Conservation (phyloP, 2,797 vertebrate species). For the Sciaenops ocellatus region DNA sequence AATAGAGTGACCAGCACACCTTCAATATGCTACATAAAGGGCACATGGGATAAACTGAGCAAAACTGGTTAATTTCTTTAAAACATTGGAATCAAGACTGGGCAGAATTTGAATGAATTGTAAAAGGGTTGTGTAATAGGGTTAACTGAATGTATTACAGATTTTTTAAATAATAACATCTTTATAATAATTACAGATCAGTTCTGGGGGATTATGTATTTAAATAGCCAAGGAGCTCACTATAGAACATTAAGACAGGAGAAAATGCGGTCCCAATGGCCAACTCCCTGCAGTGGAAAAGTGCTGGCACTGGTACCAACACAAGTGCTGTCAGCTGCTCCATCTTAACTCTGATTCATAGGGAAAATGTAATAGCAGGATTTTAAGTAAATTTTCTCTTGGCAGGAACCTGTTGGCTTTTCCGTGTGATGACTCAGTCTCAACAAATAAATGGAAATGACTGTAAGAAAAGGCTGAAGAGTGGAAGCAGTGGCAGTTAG, state of each 20-base stretch:
- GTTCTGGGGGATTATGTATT: slow-evolving; percentile 2
- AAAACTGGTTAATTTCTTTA: background rate
- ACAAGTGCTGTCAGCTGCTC: slow-evolving; percentile 64
- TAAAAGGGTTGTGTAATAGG: background rate
- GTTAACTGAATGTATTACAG: background rate
- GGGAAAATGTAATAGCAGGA: slow-evolving; percentile 49
- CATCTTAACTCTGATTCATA: slow-evolving; percentile 52
- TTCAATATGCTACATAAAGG: background rate
- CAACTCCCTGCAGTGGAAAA: slow-evolving; percentile 41
- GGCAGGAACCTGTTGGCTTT: slow-evolving; percentile 53
- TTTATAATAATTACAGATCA: background rate
- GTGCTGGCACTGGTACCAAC: slow-evolving; percentile 39
- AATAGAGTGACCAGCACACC: background rate
- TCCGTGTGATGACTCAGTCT: slow-evolving; percentile 50
- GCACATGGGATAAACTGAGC: background rate
- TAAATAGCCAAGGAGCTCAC: background rate
- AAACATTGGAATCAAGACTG: background rate
- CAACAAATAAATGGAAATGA: slow-evolving; percentile 60
- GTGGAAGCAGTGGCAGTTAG: slow-evolving; percentile 40
- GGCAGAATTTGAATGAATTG: background rate
- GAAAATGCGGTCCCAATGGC: slow-evolving; percentile 19
- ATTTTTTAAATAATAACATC: background rate
- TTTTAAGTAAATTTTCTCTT: slow-evolving; percentile 58
- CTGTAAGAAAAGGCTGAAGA: slow-evolving; percentile 22
- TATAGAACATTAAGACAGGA: slow-evolving; percentile 13